Evolutionary conservation across 1,140 invertebrate genomes (phyloP).

Genomic region (Drosophila elegans): DNA sequence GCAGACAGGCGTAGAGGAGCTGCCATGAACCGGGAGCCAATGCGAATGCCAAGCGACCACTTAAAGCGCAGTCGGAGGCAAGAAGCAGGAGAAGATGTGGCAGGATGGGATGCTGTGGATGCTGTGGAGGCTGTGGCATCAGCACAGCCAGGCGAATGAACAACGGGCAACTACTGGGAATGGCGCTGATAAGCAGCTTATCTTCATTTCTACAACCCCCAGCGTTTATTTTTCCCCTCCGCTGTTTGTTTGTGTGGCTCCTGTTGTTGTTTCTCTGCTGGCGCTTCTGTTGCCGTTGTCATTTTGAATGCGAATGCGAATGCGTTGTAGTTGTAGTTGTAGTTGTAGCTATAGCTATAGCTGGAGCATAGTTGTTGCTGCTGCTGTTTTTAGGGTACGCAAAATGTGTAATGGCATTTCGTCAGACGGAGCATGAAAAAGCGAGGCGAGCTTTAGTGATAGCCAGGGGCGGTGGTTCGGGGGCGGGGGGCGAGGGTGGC

Average conservation of each 20-base stretch:
- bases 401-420: conserved; percentile 83
- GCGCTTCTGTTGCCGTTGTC: conserved; percentile 59
- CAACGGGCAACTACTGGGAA: conserved; percentile 64
- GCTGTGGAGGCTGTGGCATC: not conserved
- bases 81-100: conserved; percentile 15
- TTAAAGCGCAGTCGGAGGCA: conserved; percentile 56
- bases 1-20: conserved; percentile 39
- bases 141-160: conserved; percentile 24
- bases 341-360: conserved; percentile 39
- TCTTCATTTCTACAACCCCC: conserved; percentile 81
- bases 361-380: conserved; percentile 8
- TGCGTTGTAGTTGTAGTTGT: conserved; percentile 56
- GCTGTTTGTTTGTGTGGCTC: conserved; percentile 58
- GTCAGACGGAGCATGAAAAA: conserved; percentile 79
- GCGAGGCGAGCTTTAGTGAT: conserved; percentile 54
- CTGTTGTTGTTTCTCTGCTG: conserved; percentile 41
- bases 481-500: not conserved
- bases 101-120: not conserved
- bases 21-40: conserved; percentile 36
- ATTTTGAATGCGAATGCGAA: conserved; percentile 78
- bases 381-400: conserved; percentile 65
- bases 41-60: conserved; percentile 61
- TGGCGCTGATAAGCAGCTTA: conserved; percentile 82
- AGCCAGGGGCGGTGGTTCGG: conserved; percentile 6
- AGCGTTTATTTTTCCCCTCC: conserved; percentile 71